These are phyloP conservation scores for Drosophila simulans DNA, from an alignment of 1,140 invertebrate genomes.

Conservation along the genomic window DNA sequence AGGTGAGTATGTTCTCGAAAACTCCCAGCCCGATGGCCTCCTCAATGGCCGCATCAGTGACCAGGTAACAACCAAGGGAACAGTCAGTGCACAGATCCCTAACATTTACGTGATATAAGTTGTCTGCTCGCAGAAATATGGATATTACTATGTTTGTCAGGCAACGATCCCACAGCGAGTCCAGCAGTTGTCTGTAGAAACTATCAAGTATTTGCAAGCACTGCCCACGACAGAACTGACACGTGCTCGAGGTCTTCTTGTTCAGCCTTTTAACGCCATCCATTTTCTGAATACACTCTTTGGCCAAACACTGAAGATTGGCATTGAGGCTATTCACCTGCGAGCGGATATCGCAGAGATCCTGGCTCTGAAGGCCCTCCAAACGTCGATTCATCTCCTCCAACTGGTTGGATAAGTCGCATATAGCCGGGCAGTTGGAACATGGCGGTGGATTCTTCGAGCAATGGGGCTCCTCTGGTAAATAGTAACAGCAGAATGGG, in stretches of 20 bases:
- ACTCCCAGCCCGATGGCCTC: conserved; percentile 48
- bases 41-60: conserved; percentile 52
- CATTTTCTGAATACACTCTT: background rate
- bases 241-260: conserved; percentile 34
- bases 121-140: conserved; percentile 59
- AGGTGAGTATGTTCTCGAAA: conserved; percentile 68
- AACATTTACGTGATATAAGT: conserved; percentile 71
- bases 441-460: background rate
- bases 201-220: conserved; percentile 17
- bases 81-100: conserved; percentile 16
- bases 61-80: conserved; percentile 62
- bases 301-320: background rate
- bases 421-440: background rate
- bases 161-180: conserved; percentile 23
- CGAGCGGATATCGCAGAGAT: background rate
- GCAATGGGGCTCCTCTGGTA: background rate
- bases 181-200: conserved; percentile 27
- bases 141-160: conserved; percentile 45
- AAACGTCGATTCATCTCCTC: background rate
- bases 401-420: background rate
- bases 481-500: background rate
- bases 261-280: background rate
- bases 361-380: conserved; percentile 1
- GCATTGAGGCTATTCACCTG: background rate
- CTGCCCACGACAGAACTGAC: conserved; percentile 43